Evolutionary conservation across 2,797 vertebrate species (phyloP), one percentile per base, ranked within the genome.

Genomic region (Ceryle rudis): DNA sequence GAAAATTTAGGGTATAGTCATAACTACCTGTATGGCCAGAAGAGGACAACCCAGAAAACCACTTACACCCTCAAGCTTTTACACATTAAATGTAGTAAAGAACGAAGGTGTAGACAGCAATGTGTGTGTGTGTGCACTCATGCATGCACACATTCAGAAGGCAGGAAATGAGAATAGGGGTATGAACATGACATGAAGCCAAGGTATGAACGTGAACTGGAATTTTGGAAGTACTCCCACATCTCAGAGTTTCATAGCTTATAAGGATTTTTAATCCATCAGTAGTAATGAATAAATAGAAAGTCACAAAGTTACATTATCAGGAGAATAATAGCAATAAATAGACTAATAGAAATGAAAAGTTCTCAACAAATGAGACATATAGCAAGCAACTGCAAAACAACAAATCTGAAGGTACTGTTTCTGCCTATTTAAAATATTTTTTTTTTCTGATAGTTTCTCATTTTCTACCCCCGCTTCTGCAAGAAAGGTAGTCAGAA

Each of bases 101-200:
- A 83, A 37, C 0, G 1, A 47, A 41, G 14, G 8, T 2, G 2
- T 13, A 78, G 28, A 31, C 0, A 3, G 28, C 10, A 55, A 15
- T 6, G 9, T 6, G 6, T 39, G 6, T 9, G 5, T 9, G 5
- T 6, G 12, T n/a, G 46, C 25, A 46, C 25, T 51, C 9, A 0
- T n/a, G 10, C 18, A 44, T 4, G 7, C 5, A 28, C 0, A 0
- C 23, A 7, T 41, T 67, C 65, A 51, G 49, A 81, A 86, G 35
- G 7, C 16, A 81, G 28, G 8, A 46, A 49, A 79, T 37, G 46
- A 37, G 35, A 47, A 78, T 71, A 39, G 14, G 4, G 28, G 0
- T 35, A 19, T 29, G 35, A 25, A 60, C 15, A 11, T 15, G 41
- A 16, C 5, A 3, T 31, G 1, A 3, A 33, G 31, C 39, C 39